A percentile compares a stretch with the other conserved stretches of the same genome.
phyloP scores from a whole-genome alignment of 2,113 vertebrate species.

The Micromys minutus region DNA sequence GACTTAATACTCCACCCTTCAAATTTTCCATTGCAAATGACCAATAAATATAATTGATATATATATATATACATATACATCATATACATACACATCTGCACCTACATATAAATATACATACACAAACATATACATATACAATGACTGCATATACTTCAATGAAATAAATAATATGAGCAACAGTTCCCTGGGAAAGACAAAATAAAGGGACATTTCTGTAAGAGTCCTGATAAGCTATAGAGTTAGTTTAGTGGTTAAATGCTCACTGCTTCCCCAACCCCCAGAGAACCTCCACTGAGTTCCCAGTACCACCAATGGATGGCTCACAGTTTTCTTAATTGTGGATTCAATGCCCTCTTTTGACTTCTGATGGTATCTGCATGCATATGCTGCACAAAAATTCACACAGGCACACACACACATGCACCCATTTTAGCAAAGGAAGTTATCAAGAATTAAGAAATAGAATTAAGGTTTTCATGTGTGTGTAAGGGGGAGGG shows the following conservation, averaged over 20 bases:
- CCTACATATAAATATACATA: too few relatives aligned
- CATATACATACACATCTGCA: too few relatives aligned
- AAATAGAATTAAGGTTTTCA: background rate
- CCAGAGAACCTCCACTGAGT: background rate
- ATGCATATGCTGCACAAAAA: background rate
- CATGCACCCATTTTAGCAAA: background rate
- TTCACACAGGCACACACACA: too few relatives aligned
- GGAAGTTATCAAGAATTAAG: background rate
- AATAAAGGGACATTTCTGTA: background rate
- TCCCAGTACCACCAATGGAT: background rate
- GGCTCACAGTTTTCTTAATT: background rate
- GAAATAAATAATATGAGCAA: background rate
- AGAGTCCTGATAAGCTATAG: background rate
- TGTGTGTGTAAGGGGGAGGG: too few relatives aligned
- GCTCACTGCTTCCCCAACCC: too few relatives aligned
- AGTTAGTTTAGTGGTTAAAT: background rate
- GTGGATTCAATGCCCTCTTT: background rate
- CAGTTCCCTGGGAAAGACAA: background rate
- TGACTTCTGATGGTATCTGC: background rate
- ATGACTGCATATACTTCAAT: background rate
- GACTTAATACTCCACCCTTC: constrained; percentile 15
- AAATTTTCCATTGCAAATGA: constrained; percentile 42
- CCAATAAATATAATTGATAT: constrained; percentile 4
- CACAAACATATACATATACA: too few relatives aligned
- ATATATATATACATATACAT: too few relatives aligned